Evolutionary conservation across 2,113 vertebrate genomes (phyloP).

Genomic region (Bucco capensis): DNA sequence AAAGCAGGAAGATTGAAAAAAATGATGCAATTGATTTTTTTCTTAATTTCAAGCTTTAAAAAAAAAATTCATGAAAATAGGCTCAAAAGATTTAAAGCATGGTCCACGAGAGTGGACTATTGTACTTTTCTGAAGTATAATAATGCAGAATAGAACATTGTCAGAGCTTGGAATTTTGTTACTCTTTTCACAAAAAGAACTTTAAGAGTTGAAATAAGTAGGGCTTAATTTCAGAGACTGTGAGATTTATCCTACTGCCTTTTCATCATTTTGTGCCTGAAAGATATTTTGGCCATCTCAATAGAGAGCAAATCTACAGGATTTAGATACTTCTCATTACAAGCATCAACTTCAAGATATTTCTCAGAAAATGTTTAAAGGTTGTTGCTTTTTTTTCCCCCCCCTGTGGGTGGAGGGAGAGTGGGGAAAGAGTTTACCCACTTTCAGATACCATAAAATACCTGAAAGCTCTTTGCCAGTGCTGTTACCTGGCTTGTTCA

Average conservation of each 20-base stretch:
- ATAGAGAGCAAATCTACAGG: slow-evolving; percentile 7
- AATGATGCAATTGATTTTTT: slow-evolving; percentile 41
- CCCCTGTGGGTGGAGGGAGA: background rate
- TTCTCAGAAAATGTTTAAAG: slow-evolving; percentile 49
- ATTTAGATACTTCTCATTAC: slow-evolving; percentile 61
- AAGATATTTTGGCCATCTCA: slow-evolving; percentile 30
- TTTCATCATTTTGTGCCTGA: slow-evolving; percentile 54
- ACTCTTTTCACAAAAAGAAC: slow-evolving; percentile 14
- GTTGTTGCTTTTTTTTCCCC: background rate
- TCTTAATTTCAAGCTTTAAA: slow-evolving; percentile 40
- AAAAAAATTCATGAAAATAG: slow-evolving; percentile 19
- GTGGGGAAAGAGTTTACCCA: slow-evolving; percentile 5
- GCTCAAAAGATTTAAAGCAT: slow-evolving; percentile 38
- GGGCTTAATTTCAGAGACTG: slow-evolving; percentile 42
- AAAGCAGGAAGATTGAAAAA: slow-evolving; percentile 33
- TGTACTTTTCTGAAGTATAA: slow-evolving; percentile 41
- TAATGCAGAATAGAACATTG: background rate
- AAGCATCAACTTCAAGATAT: slow-evolving; percentile 47
- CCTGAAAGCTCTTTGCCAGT: background rate
- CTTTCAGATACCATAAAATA: slow-evolving; percentile 19
- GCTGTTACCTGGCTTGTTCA: slow-evolving; percentile 27
- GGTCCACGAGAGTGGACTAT: background rate
- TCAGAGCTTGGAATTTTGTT: slow-evolving; percentile 39
- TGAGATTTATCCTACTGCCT: slow-evolving; percentile 29
- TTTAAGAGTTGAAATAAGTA: slow-evolving; percentile 19